These are phyloP conservation scores for Arrhamphus sclerolepis DNA, from an alignment of 2,797 vertebrate species.

Conservation along the genomic window DNA sequence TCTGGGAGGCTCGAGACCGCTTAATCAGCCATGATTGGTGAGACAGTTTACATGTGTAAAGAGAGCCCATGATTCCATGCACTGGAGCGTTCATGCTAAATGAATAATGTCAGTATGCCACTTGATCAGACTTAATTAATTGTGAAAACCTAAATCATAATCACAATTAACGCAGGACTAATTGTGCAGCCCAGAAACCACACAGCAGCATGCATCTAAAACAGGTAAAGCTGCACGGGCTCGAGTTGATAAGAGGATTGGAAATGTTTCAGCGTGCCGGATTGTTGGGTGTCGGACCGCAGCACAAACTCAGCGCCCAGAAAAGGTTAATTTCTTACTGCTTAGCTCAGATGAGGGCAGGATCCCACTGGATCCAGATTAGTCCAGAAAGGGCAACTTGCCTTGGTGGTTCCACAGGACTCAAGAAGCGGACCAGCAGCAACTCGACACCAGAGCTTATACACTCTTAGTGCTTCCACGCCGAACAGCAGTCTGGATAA, in stretches of 20 bases:
- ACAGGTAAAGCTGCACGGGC: conserved; percentile 6
- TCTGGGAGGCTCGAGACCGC: conserved; percentile 36
- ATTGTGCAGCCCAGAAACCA: conserved; percentile 6
- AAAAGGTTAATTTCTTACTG: conserved; percentile 31
- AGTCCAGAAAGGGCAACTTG: conserved; percentile 14
- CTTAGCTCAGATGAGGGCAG: conserved; percentile 8
- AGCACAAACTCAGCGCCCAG: conserved; percentile 20
- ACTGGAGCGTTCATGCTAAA: conserved; percentile 23
- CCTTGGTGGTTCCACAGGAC: neutral
- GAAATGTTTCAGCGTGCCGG: conserved; percentile 7
- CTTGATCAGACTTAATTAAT: conserved; percentile 52
- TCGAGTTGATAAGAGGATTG: neutral
- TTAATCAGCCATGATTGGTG: conserved; percentile 50
- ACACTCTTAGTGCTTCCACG: neutral
- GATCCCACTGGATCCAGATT: conserved; percentile 22
- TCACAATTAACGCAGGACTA: conserved; percentile 44
- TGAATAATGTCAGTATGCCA: conserved; percentile 49
- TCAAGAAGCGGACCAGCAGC: neutral
- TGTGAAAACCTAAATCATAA: conserved; percentile 42
- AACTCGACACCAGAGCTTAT: neutral
- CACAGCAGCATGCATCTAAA: neutral
- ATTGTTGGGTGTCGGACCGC: neutral
- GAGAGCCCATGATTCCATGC: conserved; percentile 50
- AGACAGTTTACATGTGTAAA: conserved; percentile 34
- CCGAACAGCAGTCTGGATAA: conserved; percentile 1